These are phyloP conservation scores for Chironomus tepperi DNA, from an alignment of 1,140 invertebrate species.

Conservation along the genomic window DNA sequence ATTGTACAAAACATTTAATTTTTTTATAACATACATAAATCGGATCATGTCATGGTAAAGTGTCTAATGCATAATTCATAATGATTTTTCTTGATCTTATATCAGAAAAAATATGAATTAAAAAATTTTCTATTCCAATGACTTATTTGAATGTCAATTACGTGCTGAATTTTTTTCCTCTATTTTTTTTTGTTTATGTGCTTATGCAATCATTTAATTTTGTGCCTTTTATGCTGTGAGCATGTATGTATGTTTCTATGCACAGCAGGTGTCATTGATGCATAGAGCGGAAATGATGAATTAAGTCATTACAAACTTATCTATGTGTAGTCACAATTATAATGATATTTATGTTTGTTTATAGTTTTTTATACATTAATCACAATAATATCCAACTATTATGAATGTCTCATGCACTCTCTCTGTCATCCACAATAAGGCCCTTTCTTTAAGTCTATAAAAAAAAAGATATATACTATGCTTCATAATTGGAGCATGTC, in stretches of 20 bases:
- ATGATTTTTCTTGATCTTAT: too few relatives aligned
- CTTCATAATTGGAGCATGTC: neutral
- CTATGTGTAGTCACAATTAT: neutral
- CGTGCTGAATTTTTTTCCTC: too few relatives aligned
- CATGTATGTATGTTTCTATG: neutral
- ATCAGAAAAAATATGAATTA: too few relatives aligned
- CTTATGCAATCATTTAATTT: too few relatives aligned
- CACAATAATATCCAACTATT: neutral
- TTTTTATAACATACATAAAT: too few relatives aligned
- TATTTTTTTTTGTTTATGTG: too few relatives aligned
- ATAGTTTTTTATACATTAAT: neutral
- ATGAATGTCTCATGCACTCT: neutral
- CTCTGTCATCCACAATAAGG: neutral
- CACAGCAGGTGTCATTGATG: neutral
- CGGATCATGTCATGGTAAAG: too few relatives aligned
- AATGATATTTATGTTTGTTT: neutral
- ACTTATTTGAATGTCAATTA: too few relatives aligned
- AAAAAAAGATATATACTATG: neutral
- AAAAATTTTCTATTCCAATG: too few relatives aligned
- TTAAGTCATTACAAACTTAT: neutral
- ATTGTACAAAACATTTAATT: too few relatives aligned
- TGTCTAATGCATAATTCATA: too few relatives aligned
- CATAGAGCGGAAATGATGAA: conserved; percentile 7
- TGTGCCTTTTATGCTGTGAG: too few relatives aligned
- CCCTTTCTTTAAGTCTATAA: neutral